Conservation (phyloP, 2,888 invertebrate species). For the Scaptomyza cyrtandrae region DNA sequence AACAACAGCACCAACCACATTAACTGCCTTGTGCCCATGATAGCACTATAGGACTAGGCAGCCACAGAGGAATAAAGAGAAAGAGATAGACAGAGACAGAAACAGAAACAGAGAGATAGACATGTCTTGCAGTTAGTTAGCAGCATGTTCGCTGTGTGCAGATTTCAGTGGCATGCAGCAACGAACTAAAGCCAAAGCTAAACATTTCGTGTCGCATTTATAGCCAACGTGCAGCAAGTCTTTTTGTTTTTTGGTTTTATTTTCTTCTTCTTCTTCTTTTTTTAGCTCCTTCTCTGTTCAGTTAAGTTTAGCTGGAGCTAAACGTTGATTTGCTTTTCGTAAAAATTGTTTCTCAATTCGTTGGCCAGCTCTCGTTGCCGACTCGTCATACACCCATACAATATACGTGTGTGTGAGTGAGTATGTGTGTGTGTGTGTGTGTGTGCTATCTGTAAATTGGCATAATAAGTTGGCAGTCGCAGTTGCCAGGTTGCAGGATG, state of each 20-base stretch:
- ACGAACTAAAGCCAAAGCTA: slow-evolving; percentile 47
- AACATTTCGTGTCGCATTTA: slow-evolving; percentile 80
- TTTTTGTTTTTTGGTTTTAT: slow-evolving; percentile 10
- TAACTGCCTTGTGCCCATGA: slow-evolving; percentile 52
- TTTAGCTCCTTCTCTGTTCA: slow-evolving; percentile 8
- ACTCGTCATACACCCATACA: slow-evolving; percentile 1
- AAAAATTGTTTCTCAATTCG: slow-evolving; percentile 77
- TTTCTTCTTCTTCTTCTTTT: slow-evolving; percentile 10
- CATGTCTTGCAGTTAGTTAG: slow-evolving; percentile 75
- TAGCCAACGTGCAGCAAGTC: slow-evolving; percentile 71
- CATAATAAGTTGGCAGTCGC: slow-evolving; percentile 67
- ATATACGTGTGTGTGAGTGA: slow-evolving; percentile 17
- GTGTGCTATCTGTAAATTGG: slow-evolving; percentile 54
- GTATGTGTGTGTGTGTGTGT: slow-evolving; percentile 26
- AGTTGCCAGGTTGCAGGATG: slow-evolving; percentile 41
- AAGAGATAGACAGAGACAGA: slow-evolving; percentile 21
- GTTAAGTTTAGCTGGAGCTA: slow-evolving; percentile 30
- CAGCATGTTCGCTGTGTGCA: slow-evolving; percentile 62
- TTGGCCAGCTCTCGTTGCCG: slow-evolving; percentile 56
- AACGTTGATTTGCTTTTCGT: slow-evolving; percentile 74
- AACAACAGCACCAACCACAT: slow-evolving; percentile 18
- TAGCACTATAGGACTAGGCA: slow-evolving; percentile 47
- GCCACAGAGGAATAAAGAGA: slow-evolving; percentile 29
- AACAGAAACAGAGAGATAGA: slow-evolving; percentile 18
- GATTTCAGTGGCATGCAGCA: slow-evolving; percentile 65